Percentiles rank a stretch among this genome's conserved stretches.
phyloP scores from a whole-genome alignment of 1,140 invertebrate species.

The Antheraea pernyi region DNA sequence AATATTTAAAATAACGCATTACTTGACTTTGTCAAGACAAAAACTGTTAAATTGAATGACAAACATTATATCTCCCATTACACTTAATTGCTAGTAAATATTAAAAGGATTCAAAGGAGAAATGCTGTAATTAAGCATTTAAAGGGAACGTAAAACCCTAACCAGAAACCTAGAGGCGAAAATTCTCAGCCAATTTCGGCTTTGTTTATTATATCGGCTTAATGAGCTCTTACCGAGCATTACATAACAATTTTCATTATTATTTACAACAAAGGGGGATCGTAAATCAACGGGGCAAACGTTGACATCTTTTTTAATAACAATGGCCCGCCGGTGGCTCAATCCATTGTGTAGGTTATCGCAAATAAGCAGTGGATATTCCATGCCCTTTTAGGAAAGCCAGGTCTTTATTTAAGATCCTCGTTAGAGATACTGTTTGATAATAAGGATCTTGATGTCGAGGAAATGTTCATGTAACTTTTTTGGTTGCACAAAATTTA shows the following conservation, averaged over 20 bases:
- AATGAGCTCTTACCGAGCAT: conserved; percentile 48
- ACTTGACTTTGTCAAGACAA: background rate
- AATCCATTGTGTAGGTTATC: conserved; percentile 36
- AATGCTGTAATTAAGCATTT: conserved; percentile 19
- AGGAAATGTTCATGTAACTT: background rate
- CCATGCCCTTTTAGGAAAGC: conserved; percentile 2
- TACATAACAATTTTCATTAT: conserved; percentile 58
- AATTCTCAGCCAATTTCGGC: conserved; percentile 22
- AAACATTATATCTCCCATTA: background rate
- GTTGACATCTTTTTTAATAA: conserved; percentile 67
- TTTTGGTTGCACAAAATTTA: background rate
- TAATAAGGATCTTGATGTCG: background rate
- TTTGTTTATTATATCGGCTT: conserved; percentile 36
- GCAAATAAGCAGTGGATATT: conserved; percentile 26
- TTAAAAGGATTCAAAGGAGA: background rate
- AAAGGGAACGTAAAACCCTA: conserved; percentile 14
- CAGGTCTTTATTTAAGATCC: conserved; percentile 4
- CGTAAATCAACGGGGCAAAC: conserved; percentile 54
- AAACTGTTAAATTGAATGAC: background rate
- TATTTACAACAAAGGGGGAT: conserved; percentile 34
- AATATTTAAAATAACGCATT: background rate
- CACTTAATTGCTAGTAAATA: conserved; percentile 9
- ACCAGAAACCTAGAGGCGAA: conserved; percentile 5
- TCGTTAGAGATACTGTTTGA: conserved; percentile 6
- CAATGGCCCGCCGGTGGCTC: conserved; percentile 34